Evolutionary conservation across 2,797 vertebrate genomes (phyloP), one percentile per base, ranked within the genome.

Genomic region (Catharus ustulatus): DNA sequence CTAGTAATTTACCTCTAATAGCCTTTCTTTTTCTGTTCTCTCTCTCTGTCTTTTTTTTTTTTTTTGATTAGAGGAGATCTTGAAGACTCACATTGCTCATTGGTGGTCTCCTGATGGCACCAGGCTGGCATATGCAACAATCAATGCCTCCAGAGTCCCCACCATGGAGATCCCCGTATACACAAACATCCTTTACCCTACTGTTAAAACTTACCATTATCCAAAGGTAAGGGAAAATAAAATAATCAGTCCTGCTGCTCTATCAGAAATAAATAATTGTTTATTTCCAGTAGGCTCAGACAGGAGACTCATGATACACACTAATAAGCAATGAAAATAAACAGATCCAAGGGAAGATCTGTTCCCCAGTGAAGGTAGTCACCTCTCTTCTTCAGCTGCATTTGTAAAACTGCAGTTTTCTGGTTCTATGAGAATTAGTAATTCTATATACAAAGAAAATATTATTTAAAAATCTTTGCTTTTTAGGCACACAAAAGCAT

Each of bases 41-140:
- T 66, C n/a, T 77, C 20, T 42, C 3, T 55, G n/a, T n/a, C 8
- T 18, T 29, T 52, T 32, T 57, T 8, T 29, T 64, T 81, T 62
- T 72, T 61, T 84, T 76, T 55, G 94, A 91, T 40, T 97, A 99
- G 99, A 99, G 97, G 99, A 99, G 98, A 98, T 99, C 81, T 97
- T 99, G 94, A 98, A 99, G 97, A 99, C 97, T 66, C 98, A 99
- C 62, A 97, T 99, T 18, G 98, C 99, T 24, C 99, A 99, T 92
- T 99, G 99, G 99, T 99, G 99, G 99, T 99, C 99, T 86, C 99
- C 99, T 4, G 99, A 99, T 30, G 99, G 99, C 20, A 98, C 98
- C 21, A 98, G 99, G 79, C 97, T 99, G 68, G 99, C 99, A 32
- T 99, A 99, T 32, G 98, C 99, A 97, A 99, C 99, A 90, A 99